Base-by-base conservation (phyloP, 2,113 vertebrate genomes). In the Syngnathoides biaculeatus region DNA sequence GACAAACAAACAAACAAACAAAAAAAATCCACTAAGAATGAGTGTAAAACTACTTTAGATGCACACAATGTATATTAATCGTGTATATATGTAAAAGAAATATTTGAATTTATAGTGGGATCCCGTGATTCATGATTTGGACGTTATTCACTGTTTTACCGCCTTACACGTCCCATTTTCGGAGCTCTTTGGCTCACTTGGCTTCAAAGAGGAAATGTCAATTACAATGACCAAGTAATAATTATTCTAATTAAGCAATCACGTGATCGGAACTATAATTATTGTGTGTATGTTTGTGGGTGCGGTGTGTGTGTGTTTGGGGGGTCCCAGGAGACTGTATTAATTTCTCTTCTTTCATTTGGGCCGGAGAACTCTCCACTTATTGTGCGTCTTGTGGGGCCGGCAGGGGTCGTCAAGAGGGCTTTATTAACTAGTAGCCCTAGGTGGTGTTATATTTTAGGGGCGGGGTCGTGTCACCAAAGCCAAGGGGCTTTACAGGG, bases 181-280 rank as follows among this genome's bases (percentile, higher is more conserved):
- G 8, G 19, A 22, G 20, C 48, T 52, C 22, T 52, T 52, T n/a
- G 20, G 48, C 48, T 52, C 48, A 20, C 48, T 10, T 52, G 9
- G 48, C n/a, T 22, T 52, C 75, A 73, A 83, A 86, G 58, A 17
- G 58, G 20, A 53, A 85, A 88, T 68, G 84, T 86, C 84, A 89
- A 85, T 90, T 89, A 83, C 89, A 92, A 90, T 91, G 89, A 89
- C 86, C 83, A 5, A 91, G 84, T 89, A 89, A 91, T 90, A 88
- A 84, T 88, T 84, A 90, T 92, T 86, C 85, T 92, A 92, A 93
- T 92, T 88, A 92, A 92, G 87, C 85, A 92, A 85, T 92, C 87
- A 92, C 89, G 90, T 91, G 89, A 89, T 88, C 85, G 85, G 77
- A 92, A 92, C 90, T 90, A 75, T 88, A 90, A 91, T 92, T 86